phyloP scores from a whole-genome alignment of 2,888 invertebrate species.

The Hesperia comma region DNA sequence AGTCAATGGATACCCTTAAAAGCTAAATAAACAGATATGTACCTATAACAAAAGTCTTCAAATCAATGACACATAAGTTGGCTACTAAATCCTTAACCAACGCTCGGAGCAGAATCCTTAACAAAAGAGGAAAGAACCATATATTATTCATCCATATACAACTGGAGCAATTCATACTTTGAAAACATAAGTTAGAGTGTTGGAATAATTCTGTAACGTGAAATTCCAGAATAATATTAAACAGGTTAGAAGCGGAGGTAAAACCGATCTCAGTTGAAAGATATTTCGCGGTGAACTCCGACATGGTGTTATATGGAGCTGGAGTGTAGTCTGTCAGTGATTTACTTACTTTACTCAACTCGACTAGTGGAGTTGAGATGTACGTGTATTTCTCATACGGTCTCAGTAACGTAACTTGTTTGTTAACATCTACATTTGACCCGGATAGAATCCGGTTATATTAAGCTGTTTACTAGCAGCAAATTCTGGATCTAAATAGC shows the following conservation, averaged over 20 bases:
- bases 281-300: slow-evolving; percentile 21
- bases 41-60: too few relatives aligned
- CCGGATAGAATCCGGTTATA: not conserved
- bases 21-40: too few relatives aligned
- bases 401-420: slow-evolving; percentile 20
- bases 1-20: too few relatives aligned
- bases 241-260: not conserved
- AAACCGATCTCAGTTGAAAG: slow-evolving; percentile 8
- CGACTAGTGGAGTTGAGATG: slow-evolving; percentile 24
- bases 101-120: too few relatives aligned
- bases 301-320: slow-evolving; percentile 22
- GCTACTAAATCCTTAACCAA: too few relatives aligned
- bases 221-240: not conserved
- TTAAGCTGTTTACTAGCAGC: not conserved
- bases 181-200: not conserved
- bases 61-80: too few relatives aligned
- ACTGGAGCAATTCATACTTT: not conserved
- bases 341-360: slow-evolving; percentile 24
- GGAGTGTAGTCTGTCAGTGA: slow-evolving; percentile 26
- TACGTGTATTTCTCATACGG: slow-evolving; percentile 16
- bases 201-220: not conserved
- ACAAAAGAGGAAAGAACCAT: too few relatives aligned
- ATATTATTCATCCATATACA: too few relatives aligned
- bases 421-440: slow-evolving; percentile 24
- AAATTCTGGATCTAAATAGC: too few relatives aligned